Evolutionary conservation across 1,140 invertebrate genomes (phyloP).

Genomic region (Drosophila chauvacae): DNA sequence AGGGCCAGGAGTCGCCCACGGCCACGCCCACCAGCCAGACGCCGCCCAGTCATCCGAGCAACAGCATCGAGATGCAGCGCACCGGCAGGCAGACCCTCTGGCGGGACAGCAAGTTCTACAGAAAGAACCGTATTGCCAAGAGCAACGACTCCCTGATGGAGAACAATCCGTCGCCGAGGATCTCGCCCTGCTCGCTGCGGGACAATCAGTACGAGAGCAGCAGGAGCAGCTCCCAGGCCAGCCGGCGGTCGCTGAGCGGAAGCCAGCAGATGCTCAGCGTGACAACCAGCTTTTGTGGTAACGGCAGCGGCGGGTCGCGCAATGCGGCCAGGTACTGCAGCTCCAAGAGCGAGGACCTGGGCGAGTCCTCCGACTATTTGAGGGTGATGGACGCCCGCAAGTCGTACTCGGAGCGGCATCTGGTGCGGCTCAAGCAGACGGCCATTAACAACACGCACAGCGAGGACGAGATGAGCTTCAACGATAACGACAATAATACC

Average conservation of each 20-base stretch:
- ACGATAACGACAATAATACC: constrained; percentile 83
- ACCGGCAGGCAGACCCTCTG: constrained; percentile 74
- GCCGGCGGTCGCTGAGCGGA: constrained; percentile 63
- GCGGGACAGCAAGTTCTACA: constrained; percentile 83
- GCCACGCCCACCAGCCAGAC: constrained; percentile 48
- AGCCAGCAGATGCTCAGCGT: constrained; percentile 75
- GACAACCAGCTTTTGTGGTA: constrained; percentile 77
- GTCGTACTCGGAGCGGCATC: constrained; percentile 80
- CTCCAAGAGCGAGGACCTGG: constrained; percentile 81
- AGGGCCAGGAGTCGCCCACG: constrained; percentile 53
- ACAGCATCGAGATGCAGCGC: constrained; percentile 68
- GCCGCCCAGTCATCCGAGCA: constrained; percentile 49
- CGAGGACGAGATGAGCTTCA: constrained; percentile 81
- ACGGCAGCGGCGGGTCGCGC: constrained; percentile 17
- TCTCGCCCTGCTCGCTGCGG: constrained; percentile 75
- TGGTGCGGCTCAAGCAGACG: constrained; percentile 81
- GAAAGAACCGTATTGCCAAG: constrained; percentile 83
- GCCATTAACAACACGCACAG: constrained; percentile 80
- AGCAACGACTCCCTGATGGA: constrained; percentile 83
- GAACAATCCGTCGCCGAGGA: constrained; percentile 71
- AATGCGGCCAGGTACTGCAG: constrained; percentile 71
- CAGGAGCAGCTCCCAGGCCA: constrained; percentile 68
- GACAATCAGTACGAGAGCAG: constrained; percentile 80
- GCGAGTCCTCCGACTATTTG: constrained; percentile 72
- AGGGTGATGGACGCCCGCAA: constrained; percentile 80